These are phyloP conservation scores for Odontomyia ornata DNA, from an alignment of 2,888 invertebrate species.

Conservation along the genomic window DNA sequence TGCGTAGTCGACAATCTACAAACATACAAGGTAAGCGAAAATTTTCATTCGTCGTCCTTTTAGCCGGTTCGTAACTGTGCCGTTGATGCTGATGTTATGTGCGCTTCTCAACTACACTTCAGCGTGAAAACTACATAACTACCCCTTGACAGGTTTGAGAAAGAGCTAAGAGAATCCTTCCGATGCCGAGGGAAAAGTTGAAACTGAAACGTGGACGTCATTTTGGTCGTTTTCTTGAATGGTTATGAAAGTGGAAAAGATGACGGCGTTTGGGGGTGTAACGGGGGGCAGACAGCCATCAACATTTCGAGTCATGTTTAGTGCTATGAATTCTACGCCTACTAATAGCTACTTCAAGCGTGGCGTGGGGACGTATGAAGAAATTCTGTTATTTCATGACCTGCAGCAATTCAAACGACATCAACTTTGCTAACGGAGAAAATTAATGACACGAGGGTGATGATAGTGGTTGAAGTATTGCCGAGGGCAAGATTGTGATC, in stretches of 20 bases:
- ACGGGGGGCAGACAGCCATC: neutral
- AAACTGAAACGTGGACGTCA: conserved; percentile 48
- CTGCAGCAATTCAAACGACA: conserved; percentile 42
- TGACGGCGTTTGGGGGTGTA: too few relatives aligned
- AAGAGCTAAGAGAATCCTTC: too few relatives aligned
- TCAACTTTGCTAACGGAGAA: neutral
- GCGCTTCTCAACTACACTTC: neutral
- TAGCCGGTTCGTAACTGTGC: too few relatives aligned
- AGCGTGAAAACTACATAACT: neutral
- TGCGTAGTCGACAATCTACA: conserved; percentile 76
- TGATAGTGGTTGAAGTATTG: neutral
- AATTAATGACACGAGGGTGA: neutral
- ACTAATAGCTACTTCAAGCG: neutral
- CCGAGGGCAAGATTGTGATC: too few relatives aligned
- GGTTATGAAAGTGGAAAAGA: neutral
- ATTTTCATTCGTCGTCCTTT: neutral
- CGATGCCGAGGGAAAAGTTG: neutral
- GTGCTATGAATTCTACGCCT: conserved; percentile 18
- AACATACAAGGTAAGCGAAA: conserved; percentile 70
- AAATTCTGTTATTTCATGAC: conserved; percentile 40
- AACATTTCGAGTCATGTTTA: conserved; percentile 34
- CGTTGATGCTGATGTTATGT: neutral
- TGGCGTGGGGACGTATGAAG: neutral
- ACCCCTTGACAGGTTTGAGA: neutral
- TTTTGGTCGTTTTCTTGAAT: conserved; percentile 22